phyloP scores from a whole-genome alignment of 1,140 invertebrate genomes.

The Wiebesia pumilae region DNA sequence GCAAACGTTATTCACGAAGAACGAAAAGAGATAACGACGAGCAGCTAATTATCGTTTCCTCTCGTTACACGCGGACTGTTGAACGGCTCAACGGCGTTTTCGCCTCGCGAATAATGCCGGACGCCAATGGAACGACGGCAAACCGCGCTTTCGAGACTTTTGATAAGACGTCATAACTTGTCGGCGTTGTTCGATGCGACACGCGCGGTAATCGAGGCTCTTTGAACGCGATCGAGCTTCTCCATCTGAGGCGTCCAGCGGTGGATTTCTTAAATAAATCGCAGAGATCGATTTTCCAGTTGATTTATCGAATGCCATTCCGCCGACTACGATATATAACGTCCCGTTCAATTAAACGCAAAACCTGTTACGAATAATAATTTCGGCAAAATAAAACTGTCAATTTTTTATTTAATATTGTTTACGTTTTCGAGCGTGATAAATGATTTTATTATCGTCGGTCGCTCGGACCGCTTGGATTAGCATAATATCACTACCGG shows the following conservation, averaged over 20 bases:
- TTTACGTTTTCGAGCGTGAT: too few relatives aligned
- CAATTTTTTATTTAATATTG: too few relatives aligned
- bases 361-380: not conserved
- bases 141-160: not conserved
- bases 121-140: constrained; percentile 41
- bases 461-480: too few relatives aligned
- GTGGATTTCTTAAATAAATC: not conserved
- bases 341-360: not conserved
- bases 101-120: not conserved
- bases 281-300: not conserved
- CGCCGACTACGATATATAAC: not conserved
- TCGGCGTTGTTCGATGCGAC: not conserved
- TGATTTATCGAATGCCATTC: not conserved
- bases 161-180: not conserved
- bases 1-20: constrained; percentile 47
- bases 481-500: too few relatives aligned
- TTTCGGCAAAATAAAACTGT: not conserved
- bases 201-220: not conserved
- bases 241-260: not conserved
- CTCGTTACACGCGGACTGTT: not conserved
- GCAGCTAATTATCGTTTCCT: constrained; percentile 25
- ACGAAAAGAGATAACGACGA: not conserved
- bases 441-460: too few relatives aligned
- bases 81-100: constrained; percentile 44
- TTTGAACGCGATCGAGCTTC: not conserved